These are phyloP conservation scores for Chloroceryle amazona DNA, from an alignment of 2,797 vertebrate species.

Conservation along the genomic window DNA sequence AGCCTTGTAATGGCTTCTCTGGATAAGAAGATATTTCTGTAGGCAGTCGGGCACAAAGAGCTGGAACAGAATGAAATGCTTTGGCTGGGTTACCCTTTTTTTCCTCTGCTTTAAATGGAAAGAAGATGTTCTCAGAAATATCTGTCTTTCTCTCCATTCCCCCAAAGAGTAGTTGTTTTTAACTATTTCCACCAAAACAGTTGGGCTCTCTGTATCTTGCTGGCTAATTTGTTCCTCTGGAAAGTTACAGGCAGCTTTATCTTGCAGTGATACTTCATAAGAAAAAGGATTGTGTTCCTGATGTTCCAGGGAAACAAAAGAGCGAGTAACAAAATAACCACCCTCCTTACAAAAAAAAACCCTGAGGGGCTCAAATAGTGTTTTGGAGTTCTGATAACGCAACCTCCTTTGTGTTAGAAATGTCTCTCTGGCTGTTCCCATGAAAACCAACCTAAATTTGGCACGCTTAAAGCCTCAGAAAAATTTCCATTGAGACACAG, in stretches of 20 bases:
- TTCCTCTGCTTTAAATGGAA: conserved; percentile 11
- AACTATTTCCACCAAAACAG: background rate
- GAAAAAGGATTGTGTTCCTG: background rate
- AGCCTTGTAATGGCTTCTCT: background rate
- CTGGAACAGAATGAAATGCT: conserved; percentile 7
- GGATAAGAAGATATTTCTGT: background rate
- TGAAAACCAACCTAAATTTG: conserved; percentile 29
- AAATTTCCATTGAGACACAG: background rate
- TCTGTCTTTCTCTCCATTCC: background rate
- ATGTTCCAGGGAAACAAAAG: background rate
- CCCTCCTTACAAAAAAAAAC: background rate
- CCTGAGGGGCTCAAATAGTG: background rate
- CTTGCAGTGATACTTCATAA: background rate
- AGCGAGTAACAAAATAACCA: background rate
- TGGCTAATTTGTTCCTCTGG: background rate
- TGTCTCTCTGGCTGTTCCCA: background rate
- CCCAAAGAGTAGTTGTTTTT: background rate
- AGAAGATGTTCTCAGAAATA: background rate
- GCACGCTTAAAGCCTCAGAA: background rate
- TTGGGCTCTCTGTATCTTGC: background rate
- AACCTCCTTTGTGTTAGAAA: conserved; percentile 1
- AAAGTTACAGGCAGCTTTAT: background rate
- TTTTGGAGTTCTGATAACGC: background rate
- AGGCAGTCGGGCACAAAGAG: background rate
- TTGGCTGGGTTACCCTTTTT: background rate